A percentile compares a stretch with the other conserved stretches of the same genome.
These are phyloP conservation scores for Xerus rutilus DNA, from an alignment of 2,797 vertebrate species.

Conservation along the genomic window DNA sequence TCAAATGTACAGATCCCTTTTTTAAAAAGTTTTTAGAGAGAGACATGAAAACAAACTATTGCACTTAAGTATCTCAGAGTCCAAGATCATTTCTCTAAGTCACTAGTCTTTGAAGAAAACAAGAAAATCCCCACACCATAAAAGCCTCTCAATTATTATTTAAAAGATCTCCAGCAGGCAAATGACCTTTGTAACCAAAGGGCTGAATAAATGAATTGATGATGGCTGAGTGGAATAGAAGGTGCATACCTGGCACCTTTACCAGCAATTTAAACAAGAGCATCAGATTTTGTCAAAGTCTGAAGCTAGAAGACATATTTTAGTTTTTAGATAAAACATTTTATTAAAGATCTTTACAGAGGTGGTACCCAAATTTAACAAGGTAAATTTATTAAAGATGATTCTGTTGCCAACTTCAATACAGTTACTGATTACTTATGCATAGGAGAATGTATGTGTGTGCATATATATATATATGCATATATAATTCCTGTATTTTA, in stretches of 20 bases:
- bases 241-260: background rate
- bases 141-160: background rate
- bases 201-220: background rate
- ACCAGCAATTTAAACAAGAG: background rate
- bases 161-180: conserved; percentile 10
- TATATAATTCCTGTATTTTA: background rate
- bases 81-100: background rate
- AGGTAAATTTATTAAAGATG: background rate
- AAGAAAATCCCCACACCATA: background rate
- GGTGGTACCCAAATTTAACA: background rate
- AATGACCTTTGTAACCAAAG: background rate
- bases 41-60: background rate
- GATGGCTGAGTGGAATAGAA: background rate
- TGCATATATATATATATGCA: background rate
- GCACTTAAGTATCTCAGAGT: background rate
- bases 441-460: background rate
- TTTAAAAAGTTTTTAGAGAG: background rate
- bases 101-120: background rate
- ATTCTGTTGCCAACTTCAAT: background rate
- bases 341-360: background rate
- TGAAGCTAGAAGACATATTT: background rate
- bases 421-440: background rate
- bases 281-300: conserved; percentile 4
- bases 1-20: background rate
- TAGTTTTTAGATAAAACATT: conserved; percentile 8